Base-by-base conservation (phyloP, 2,888 invertebrate genomes). In the Tenthredo livida region DNA sequence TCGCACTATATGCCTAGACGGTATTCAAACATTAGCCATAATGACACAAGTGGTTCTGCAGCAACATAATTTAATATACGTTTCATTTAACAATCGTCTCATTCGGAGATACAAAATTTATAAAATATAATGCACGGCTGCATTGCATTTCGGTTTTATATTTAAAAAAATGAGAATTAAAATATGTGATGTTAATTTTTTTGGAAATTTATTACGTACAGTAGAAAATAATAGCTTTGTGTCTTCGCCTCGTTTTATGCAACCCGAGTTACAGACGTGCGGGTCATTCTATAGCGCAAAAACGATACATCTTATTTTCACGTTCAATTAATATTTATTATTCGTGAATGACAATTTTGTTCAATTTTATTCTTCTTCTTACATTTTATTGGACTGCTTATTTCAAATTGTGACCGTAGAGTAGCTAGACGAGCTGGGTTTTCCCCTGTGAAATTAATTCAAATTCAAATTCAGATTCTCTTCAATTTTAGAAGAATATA, bases 361-460 rank as follows among this genome's bases (percentile, higher is more conserved):
- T n/a, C 33, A 40, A 33, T 43, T 17, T n/a, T 17, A 10, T 43
- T 72, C 7, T 10, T 6, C 0, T 73, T 21, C 2, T 40, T 21
- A 2, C 12, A 10, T 43, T 2, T 37, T 17, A 10, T 43, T 21
- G 21, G 25, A 25, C 67, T 15, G 1, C 1, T n/a, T 4, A 9
- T 1, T n/a, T 87, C 58, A 87, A 82, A 87, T 87, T 12, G 87
- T 87, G 2, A 85, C 84, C 72, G 84, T 87, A 29, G 86, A 87
- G 33, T 87, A 84, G 70, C 87, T 47, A 10, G 83, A 84, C 50
- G 84, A 84, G 54, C 33, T 77, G 15, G 78, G 70, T 40, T 87
- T 87, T 61, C 75, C 85, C 61, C 87, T 87, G 85, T 15, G 58
- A 47, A 65, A 84, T 43, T 21, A 50, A 78, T 78, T 54, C 37